phyloP scores from a whole-genome alignment of 2,113 vertebrate species.

The Rhinopomastus cyanomelas region DNA sequence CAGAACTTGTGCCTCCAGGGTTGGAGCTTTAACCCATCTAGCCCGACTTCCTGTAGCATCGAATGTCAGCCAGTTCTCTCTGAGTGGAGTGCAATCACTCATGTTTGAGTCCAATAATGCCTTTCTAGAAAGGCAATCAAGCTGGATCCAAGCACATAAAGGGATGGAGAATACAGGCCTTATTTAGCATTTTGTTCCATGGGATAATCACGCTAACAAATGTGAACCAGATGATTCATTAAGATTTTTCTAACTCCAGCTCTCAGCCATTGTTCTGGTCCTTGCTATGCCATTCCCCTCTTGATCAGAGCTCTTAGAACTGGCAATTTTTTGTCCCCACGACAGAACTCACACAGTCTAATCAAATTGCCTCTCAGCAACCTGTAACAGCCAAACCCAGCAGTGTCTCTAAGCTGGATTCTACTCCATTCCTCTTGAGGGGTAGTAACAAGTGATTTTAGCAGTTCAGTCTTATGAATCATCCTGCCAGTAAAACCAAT shows the following conservation, averaged over 20 bases:
- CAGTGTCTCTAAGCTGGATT: constrained; percentile 1
- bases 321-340: constrained; percentile 22
- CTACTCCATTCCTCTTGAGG: background rate
- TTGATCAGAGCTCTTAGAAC: constrained; percentile 42
- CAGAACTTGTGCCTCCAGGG: background rate
- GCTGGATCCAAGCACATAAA: background rate
- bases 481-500: background rate
- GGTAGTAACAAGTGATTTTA: constrained; percentile 16
- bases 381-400: constrained; percentile 8
- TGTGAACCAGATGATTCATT: constrained; percentile 33
- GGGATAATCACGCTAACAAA: constrained; percentile 22
- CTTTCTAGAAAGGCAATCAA: constrained; percentile 11
- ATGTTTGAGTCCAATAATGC: background rate
- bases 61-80: background rate
- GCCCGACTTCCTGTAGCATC: background rate
- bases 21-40: background rate
- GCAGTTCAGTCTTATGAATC: constrained; percentile 15
- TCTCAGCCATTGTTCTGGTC: constrained; percentile 18
- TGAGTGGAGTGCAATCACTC: background rate
- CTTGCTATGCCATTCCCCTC: background rate
- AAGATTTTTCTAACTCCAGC: constrained; percentile 17
- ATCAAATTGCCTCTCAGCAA: constrained; percentile 32
- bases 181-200: constrained; percentile 10
- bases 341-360: constrained; percentile 6
- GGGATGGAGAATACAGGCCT: background rate